Conservation (phyloP, 1,140 invertebrate species). For the Zaprionus africanus region DNA sequence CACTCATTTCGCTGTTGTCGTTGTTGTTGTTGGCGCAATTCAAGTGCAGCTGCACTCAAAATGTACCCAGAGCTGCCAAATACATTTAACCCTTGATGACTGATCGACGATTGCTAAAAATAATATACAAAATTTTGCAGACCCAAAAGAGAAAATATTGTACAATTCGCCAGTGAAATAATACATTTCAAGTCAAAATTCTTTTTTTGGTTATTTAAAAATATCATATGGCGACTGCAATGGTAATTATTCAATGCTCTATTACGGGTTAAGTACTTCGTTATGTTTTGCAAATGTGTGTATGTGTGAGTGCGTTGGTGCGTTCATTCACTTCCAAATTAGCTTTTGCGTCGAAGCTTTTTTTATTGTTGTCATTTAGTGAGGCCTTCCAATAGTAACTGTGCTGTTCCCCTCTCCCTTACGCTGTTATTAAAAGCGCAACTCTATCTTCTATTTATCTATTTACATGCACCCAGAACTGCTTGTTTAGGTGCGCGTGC, state of each 20-base stretch:
- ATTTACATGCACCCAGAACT: constrained; percentile 59
- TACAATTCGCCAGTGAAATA: not conserved
- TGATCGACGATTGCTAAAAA: not conserved
- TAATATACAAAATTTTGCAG: constrained; percentile 1
- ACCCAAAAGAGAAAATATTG: not conserved
- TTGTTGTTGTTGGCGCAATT: constrained; percentile 13
- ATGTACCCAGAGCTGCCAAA: constrained; percentile 43
- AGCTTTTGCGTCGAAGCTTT: constrained; percentile 49
- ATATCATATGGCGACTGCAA: not conserved
- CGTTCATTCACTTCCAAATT: constrained; percentile 63
- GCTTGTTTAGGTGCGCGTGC: constrained; percentile 33
- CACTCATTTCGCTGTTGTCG: constrained; percentile 23
- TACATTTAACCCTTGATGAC: constrained; percentile 20
- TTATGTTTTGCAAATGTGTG: constrained; percentile 11
- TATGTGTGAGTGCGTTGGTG: constrained; percentile 12
- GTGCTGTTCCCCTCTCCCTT: constrained; percentile 12
- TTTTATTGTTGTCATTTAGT: constrained; percentile 56
- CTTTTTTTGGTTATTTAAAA: not conserved
- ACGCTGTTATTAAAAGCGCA: constrained; percentile 11
- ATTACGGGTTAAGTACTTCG: constrained; percentile 18
- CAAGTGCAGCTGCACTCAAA: constrained; percentile 58
- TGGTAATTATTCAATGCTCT: constrained; percentile 2
- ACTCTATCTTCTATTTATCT: constrained; percentile 31
- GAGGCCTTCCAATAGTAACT: constrained; percentile 51
- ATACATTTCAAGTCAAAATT: not conserved